These are phyloP conservation scores for Stictocephala bisonia DNA, from an alignment of 2,888 invertebrate species.

Conservation along the genomic window DNA sequence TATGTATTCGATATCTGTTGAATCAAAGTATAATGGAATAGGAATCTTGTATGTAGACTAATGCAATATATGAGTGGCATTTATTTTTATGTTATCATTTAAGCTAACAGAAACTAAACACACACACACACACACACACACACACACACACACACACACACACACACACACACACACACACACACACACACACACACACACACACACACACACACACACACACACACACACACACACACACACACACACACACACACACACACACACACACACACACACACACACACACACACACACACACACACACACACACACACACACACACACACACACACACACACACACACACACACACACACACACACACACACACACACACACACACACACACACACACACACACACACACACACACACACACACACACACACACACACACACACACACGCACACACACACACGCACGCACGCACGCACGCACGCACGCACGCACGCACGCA, in stretches of 20 bases:
- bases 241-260: slow-evolving; percentile 4
- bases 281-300: slow-evolving; percentile 1
- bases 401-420: slow-evolving; percentile 4
- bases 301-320: slow-evolving; percentile 13
- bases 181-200: background rate
- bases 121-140: slow-evolving; percentile 45
- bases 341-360: slow-evolving; percentile 1
- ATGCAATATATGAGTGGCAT: no score
- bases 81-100: no score
- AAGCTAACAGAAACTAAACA: no score
- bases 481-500: background rate
- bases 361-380: slow-evolving; percentile 2
- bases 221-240: slow-evolving; percentile 13
- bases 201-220: slow-evolving; percentile 13
- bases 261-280: background rate
- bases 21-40: no score
- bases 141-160: slow-evolving; percentile 27
- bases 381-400: background rate
- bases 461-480: background rate
- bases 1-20: no score
- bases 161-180: slow-evolving; percentile 9
- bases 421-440: slow-evolving; percentile 8
- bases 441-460: background rate
- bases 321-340: slow-evolving; percentile 13
- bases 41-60: no score